Percentiles rank a stretch among this genome's conserved stretches.
These are phyloP conservation scores for Leucoraja erinaceus DNA, from an alignment of 2,113 vertebrate genomes.

Conservation along the genomic window DNA sequence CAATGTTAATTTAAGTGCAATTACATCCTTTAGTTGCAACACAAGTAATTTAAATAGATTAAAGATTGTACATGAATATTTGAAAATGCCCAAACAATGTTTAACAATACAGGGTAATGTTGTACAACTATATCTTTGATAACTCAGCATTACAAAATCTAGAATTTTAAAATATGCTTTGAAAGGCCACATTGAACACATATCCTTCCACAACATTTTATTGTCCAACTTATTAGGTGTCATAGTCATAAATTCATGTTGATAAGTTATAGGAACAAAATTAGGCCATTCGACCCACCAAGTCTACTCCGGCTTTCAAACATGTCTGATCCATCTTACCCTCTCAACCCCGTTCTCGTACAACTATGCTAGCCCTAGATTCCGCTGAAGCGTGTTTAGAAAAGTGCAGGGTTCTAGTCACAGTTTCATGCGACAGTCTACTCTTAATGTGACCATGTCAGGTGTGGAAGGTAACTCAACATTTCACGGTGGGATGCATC, in stretches of 20 bases:
- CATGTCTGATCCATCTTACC: too few relatives aligned
- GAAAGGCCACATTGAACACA: background rate
- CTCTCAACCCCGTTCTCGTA: too few relatives aligned
- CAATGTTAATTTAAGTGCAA: too few relatives aligned
- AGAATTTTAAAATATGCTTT: background rate
- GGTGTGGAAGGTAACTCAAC: background rate
- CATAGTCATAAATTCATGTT: too few relatives aligned
- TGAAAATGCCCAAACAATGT: background rate
- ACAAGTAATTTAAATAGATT: background rate
- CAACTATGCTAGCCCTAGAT: background rate
- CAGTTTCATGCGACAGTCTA: background rate
- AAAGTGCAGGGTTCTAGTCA: background rate
- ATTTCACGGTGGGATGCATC: background rate
- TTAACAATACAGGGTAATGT: background rate
- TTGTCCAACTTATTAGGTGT: background rate
- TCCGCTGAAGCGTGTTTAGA: background rate
- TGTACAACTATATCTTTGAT: background rate
- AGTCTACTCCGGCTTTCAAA: too few relatives aligned
- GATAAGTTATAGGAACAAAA: too few relatives aligned
- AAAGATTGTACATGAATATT: background rate
- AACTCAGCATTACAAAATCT: background rate
- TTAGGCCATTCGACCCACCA: too few relatives aligned
- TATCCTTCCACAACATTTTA: background rate
- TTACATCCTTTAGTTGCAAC: background rate
- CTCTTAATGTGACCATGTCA: background rate